These are phyloP conservation scores for Cheumatopsyche charites DNA, from an alignment of 1,140 invertebrate species.

Conservation along the genomic window DNA sequence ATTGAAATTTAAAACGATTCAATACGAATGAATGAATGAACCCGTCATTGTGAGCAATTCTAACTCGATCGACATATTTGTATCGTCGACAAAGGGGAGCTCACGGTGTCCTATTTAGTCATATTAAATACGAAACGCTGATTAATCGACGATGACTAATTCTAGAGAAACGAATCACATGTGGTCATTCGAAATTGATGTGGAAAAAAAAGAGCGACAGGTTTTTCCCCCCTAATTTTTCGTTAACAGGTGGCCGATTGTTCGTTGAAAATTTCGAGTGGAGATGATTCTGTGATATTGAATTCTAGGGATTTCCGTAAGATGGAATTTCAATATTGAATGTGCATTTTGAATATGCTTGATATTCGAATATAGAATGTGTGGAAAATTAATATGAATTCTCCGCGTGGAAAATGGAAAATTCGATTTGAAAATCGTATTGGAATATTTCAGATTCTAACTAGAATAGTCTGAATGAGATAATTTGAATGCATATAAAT, in stretches of 20 bases:
- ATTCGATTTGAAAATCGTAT: neutral
- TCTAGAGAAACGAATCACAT: neutral
- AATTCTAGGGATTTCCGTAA: neutral
- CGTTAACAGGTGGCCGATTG: neutral
- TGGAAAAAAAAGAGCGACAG: neutral
- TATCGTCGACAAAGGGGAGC: neutral
- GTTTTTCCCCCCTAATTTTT: conserved; percentile 1
- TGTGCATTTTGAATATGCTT: neutral
- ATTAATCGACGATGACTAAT: conserved; percentile 17
- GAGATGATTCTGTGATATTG: neutral
- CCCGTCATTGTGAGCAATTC: no score
- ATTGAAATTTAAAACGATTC: no score
- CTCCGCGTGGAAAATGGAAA: neutral
- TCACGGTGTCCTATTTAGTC: neutral
- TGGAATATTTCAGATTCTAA: no score
- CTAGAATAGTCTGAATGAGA: no score
- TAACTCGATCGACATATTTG: neutral
- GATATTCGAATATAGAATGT: neutral
- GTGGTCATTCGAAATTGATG: neutral
- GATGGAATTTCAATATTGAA: conserved; percentile 9
- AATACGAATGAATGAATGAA: no score
- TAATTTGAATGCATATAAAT: no score
- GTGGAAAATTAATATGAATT: neutral
- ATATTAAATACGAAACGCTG: neutral
- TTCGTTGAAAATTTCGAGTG: neutral